phyloP scores from a whole-genome alignment of 2,113 vertebrate genomes.

The Lepus timidus region DNA sequence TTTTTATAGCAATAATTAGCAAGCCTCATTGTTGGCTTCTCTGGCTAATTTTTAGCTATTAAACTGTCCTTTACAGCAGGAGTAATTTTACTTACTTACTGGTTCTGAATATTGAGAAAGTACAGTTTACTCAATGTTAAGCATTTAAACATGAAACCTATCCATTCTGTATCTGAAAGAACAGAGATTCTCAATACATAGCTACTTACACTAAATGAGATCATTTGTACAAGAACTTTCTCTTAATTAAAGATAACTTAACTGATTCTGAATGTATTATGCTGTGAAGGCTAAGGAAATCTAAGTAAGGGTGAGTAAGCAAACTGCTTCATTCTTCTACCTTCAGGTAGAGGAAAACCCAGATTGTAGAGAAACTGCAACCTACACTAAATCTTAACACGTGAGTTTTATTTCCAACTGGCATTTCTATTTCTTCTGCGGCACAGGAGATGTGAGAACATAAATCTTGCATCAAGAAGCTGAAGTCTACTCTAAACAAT shows the following conservation, averaged over 20 bases:
- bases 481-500: conserved; percentile 51
- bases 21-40: conserved; percentile 43
- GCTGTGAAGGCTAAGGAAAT: conserved; percentile 21
- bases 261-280: conserved; percentile 55
- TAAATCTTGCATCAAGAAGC: conserved; percentile 64
- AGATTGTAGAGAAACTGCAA: conserved; percentile 36
- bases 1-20: conserved; percentile 61
- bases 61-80: conserved; percentile 56
- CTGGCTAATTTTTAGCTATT: conserved; percentile 64
- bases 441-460: conserved; percentile 32
- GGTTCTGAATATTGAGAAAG: conserved; percentile 56
- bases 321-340: conserved; percentile 13
- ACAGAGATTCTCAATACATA: conserved; percentile 42
- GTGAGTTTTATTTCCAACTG: conserved; percentile 37
- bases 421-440: conserved; percentile 60
- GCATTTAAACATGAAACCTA: conserved; percentile 32
- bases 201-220: conserved; percentile 33
- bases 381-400: conserved; percentile 51
- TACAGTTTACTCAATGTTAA: conserved; percentile 28
- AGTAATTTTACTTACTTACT: conserved; percentile 72
- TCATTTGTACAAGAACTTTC: conserved; percentile 62
- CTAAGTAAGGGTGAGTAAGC: not conserved
- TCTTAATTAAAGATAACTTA: conserved; percentile 66
- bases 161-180: conserved; percentile 59
- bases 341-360: conserved; percentile 43